Percentiles rank a stretch among this genome's conserved stretches.
Conservation (phyloP, 1,140 invertebrate genomes). For the Pachypsylla venusta region DNA sequence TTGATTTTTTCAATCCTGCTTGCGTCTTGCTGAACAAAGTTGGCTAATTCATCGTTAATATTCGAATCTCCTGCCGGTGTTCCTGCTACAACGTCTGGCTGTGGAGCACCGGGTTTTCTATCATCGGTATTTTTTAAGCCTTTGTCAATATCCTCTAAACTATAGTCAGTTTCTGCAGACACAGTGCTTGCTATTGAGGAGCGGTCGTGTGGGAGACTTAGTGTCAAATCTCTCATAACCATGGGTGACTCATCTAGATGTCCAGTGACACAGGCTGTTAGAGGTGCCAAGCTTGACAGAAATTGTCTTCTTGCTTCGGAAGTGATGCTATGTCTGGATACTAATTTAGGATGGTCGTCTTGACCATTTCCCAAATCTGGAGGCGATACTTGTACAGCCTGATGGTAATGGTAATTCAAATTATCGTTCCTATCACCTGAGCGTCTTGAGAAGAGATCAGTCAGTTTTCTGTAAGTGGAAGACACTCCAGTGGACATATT, state of each 20-base stretch:
- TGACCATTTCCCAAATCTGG: conserved; percentile 38
- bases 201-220: conserved; percentile 30
- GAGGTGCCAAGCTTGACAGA: conserved; percentile 51
- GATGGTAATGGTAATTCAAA: conserved; percentile 16
- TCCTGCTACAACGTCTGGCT: conserved; percentile 58
- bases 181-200: conserved; percentile 34
- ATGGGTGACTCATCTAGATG: conserved; percentile 16
- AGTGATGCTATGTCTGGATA: conserved; percentile 22
- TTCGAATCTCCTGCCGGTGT: conserved; percentile 38
- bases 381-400: conserved; percentile 25
- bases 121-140: conserved; percentile 33
- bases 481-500: conserved; percentile 28
- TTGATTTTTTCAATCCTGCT: conserved; percentile 62
- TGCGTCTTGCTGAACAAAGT: conserved; percentile 69
- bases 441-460: conserved; percentile 42
- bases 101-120: conserved; percentile 33
- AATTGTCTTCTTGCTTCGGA: conserved; percentile 49
- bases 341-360: conserved; percentile 22
- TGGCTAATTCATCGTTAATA: conserved; percentile 53
- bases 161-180: conserved; percentile 37
- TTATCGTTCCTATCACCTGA: conserved; percentile 29
- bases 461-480: conserved; percentile 50
- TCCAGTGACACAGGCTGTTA: conserved; percentile 48
- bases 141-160: conserved; percentile 48
- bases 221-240: conserved; percentile 4